These are phyloP conservation scores for Telmatherina bonti DNA, from an alignment of 2,797 vertebrate genomes.

Conservation along the genomic window DNA sequence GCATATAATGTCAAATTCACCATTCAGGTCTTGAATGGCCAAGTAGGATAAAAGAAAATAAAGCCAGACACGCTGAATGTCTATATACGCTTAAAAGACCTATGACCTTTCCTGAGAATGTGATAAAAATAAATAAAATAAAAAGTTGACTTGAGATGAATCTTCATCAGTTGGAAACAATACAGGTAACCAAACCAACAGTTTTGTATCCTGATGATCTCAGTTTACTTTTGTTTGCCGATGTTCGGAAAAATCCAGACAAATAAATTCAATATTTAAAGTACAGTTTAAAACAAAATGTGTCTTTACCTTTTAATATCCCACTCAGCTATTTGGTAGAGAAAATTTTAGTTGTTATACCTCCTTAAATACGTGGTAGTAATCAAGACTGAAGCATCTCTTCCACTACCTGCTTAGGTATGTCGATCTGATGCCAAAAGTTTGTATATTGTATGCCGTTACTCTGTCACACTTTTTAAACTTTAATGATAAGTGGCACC, in stretches of 20 bases:
- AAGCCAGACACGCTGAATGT: slow-evolving; percentile 17
- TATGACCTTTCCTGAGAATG: slow-evolving; percentile 68
- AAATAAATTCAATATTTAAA: too few species aligned
- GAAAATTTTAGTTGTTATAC: background rate
- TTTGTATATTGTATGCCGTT: background rate
- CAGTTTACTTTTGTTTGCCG: slow-evolving; percentile 5
- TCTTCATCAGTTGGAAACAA: background rate
- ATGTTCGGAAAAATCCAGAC: background rate
- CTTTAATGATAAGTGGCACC: background rate
- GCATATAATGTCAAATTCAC: slow-evolving; percentile 34
- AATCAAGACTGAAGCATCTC: background rate
- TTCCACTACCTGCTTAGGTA: too few species aligned
- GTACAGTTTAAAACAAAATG: too few species aligned
- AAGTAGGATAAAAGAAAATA: slow-evolving; percentile 38
- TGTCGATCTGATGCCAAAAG: too few species aligned
- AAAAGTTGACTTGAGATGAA: slow-evolving; percentile 17
- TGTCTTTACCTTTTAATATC: too few species aligned
- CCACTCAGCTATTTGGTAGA: too few species aligned
- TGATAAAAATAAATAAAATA: slow-evolving; percentile 16
- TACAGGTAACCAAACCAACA: slow-evolving; percentile 35
- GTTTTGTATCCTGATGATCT: background rate
- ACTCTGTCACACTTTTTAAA: background rate
- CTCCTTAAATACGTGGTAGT: background rate
- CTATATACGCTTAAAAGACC: slow-evolving; percentile 37
- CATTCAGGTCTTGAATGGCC: slow-evolving; percentile 16